Evolutionary conservation across 1,140 invertebrate genomes (phyloP).

Genomic region (Archivesica marissinica): DNA sequence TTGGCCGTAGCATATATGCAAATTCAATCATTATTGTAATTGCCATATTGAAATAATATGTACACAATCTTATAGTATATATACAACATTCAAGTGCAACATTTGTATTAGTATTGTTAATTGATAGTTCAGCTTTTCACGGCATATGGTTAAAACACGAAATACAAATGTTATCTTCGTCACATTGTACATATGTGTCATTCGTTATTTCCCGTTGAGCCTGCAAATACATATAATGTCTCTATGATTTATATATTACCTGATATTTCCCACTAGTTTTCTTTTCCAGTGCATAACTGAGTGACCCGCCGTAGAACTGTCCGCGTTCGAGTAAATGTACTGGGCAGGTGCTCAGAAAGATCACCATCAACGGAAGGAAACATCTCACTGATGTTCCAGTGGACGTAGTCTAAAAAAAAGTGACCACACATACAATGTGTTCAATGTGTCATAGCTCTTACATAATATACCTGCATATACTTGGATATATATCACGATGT

Average conservation of each 20-base stretch:
- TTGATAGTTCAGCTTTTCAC: not conserved
- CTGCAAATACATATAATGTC: not conserved
- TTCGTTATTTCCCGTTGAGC: not conserved
- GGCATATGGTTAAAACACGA: not conserved
- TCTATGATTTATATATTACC: not conserved
- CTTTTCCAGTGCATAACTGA: not conserved
- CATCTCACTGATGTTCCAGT: too few relatives aligned
- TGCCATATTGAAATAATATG: not conserved
- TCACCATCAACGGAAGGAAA: too few relatives aligned
- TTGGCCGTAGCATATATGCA: not conserved
- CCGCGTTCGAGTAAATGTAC: too few relatives aligned
- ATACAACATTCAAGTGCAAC: not conserved
- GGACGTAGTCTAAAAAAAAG: too few relatives aligned
- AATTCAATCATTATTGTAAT: not conserved
- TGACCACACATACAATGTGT: too few relatives aligned
- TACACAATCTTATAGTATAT: not conserved
- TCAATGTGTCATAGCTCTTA: too few relatives aligned
- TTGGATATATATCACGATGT: too few relatives aligned
- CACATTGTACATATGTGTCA: not conserved
- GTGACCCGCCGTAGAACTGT: conserved; percentile 25
- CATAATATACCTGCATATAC: too few relatives aligned
- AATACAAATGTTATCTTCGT: not conserved
- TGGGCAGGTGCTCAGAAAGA: too few relatives aligned
- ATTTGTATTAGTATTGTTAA: not conserved
- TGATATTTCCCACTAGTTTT: not conserved